A percentile compares a stretch with the other conserved stretches of the same genome.
phyloP scores from a whole-genome alignment of 2,888 invertebrate species.

The Priocnemis perturbator region DNA sequence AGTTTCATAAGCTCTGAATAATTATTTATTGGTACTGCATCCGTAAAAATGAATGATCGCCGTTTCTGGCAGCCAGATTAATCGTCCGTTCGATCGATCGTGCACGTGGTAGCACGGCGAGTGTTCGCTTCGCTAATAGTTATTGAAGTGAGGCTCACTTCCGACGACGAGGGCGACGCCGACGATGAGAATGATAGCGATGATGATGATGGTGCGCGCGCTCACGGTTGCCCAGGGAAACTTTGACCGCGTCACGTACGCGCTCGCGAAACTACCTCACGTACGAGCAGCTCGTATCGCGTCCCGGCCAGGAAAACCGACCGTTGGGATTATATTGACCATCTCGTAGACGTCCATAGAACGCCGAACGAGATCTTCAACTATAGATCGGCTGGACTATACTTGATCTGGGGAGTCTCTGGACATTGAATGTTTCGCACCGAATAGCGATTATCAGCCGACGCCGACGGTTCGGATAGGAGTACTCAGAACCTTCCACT shows the following conservation, averaged over 20 bases:
- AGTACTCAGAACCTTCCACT: constrained; percentile 16
- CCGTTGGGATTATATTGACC: constrained; percentile 28
- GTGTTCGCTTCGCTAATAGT: too few species aligned
- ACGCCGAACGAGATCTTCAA: not conserved
- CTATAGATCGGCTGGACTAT: not conserved
- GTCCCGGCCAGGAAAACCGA: constrained; percentile 26
- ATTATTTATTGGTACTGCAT: too few species aligned
- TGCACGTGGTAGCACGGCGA: too few species aligned
- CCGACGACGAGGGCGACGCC: too few species aligned
- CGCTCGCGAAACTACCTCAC: constrained; percentile 44
- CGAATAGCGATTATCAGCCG: constrained; percentile 36
- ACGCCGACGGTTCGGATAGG: constrained; percentile 32
- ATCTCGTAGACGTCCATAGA: not conserved
- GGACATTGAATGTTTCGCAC: constrained; percentile 20
- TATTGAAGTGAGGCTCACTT: too few species aligned
- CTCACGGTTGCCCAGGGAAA: constrained; percentile 20
- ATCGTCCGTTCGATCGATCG: too few species aligned
- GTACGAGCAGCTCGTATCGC: constrained; percentile 31
- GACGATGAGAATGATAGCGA: too few species aligned
- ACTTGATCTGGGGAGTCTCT: constrained; percentile 15
- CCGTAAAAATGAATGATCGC: too few species aligned
- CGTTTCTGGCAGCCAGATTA: too few species aligned
- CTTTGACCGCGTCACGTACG: constrained; percentile 47
- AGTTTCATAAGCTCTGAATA: too few species aligned
- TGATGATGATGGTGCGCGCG: constrained; percentile 11